Evolutionary conservation across 2,888 invertebrate species (phyloP).

Genomic region (Crioceris asparagi): DNA sequence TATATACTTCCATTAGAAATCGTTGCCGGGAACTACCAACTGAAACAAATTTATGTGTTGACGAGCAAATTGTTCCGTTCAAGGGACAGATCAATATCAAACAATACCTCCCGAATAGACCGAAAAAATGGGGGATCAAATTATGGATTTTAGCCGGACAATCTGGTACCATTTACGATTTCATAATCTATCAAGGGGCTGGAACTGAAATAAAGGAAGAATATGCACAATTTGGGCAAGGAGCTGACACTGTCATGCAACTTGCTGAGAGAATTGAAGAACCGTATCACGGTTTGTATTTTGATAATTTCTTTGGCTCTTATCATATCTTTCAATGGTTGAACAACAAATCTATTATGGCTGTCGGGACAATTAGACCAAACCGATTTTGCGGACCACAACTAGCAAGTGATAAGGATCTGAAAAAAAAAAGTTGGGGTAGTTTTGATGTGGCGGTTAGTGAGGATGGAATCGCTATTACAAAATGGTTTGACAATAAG

Average conservation of each 20-base stretch:
- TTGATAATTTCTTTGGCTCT: conserved; percentile 20
- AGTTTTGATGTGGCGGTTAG: no score
- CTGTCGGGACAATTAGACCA: conserved; percentile 1
- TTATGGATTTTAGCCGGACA: conserved; percentile 23
- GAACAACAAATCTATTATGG: conserved; percentile 2
- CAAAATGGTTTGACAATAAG: no score
- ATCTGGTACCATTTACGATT: conserved; percentile 25
- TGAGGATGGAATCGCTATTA: no score
- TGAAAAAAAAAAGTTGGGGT: no score
- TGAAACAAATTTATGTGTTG: no score
- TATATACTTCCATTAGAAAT: no score
- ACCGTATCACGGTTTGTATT: conserved; percentile 13
- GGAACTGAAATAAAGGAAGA: conserved; percentile 16
- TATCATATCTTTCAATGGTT: conserved; percentile 11
- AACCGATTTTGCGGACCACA: no score
- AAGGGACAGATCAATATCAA: no score
- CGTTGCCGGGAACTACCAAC: no score
- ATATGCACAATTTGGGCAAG: conserved; percentile 7
- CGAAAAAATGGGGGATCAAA: conserved; percentile 24
- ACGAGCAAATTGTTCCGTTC: no score
- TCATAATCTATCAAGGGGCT: conserved; percentile 26
- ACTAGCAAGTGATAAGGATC: no score
- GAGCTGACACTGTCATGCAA: conserved; percentile 11
- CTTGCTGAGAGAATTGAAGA: conserved; percentile 11
- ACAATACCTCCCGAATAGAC: no score